Evolutionary conservation across 2,797 vertebrate species (phyloP).

Genomic region (Pogoniulus pusillus): DNA sequence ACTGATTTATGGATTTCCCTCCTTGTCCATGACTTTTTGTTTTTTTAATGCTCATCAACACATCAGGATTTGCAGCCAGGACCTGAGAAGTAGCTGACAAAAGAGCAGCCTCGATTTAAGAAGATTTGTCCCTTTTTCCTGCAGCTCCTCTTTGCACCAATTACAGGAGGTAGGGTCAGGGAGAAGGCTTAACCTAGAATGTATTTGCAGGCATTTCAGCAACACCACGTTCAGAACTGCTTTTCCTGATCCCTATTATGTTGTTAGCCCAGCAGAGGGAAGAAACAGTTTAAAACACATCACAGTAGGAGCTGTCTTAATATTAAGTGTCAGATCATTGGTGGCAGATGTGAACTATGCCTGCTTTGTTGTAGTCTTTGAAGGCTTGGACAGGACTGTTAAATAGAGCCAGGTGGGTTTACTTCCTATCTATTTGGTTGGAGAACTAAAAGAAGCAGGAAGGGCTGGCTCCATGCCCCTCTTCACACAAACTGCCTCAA

Average conservation of each 20-base stretch:
- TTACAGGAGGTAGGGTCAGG: conserved; percentile 53
- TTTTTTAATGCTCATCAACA: conserved; percentile 11
- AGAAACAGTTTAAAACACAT: conserved; percentile 65
- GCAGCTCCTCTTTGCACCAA: conserved; percentile 23
- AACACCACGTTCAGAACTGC: conserved; percentile 28
- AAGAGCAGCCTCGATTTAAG: conserved; percentile 38
- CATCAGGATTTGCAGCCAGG: conserved; percentile 38
- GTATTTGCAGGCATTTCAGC: conserved; percentile 55
- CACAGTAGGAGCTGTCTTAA: conserved; percentile 67
- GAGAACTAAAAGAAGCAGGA: conserved; percentile 15
- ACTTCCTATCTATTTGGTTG: neutral
- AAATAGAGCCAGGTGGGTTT: conserved; percentile 43
- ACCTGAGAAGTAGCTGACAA: conserved; percentile 32
- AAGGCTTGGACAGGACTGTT: conserved; percentile 27
- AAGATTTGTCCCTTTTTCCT: conserved; percentile 27
- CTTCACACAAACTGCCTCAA: conserved; percentile 13
- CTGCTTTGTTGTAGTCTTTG: conserved; percentile 40
- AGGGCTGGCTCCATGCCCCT: neutral
- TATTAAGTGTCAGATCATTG: conserved; percentile 59
- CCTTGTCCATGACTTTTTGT: conserved; percentile 25
- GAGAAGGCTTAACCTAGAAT: conserved; percentile 41
- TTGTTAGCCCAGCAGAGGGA: conserved; percentile 71
- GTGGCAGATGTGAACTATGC: conserved; percentile 64
- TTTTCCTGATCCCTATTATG: conserved; percentile 70
- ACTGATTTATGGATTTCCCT: conserved; percentile 13